Base-by-base conservation (phyloP, 2,797 vertebrate species). In the Dryobates pubescens region DNA sequence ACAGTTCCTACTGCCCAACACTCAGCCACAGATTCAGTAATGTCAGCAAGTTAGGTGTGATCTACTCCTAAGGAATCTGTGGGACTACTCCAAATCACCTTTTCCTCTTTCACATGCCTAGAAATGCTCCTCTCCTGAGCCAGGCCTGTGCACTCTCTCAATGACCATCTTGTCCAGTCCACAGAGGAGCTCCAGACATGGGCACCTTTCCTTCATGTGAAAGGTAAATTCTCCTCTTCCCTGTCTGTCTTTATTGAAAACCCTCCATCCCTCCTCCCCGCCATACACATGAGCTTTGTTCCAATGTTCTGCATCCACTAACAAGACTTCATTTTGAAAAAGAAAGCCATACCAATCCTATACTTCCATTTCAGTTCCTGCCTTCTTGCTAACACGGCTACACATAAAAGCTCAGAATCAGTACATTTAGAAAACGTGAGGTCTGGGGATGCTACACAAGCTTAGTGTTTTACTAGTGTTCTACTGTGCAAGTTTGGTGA, bases 141-240 rank as follows among this genome's bases (percentile, higher is more conserved):
- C 69, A 80, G 38, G 16, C 2, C 51, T 32, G 10, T 2, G 32
- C 38, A 9, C 1, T 0, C 10, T 32, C 13, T 32, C 29, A 43
- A 0, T 2, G 14, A 63, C 47, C 30, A 13, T 38, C 59, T 53
- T 14, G 1, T 5, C 18, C 18, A 26, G 41, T 16, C 34, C 29
- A 23, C 0, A n/a, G 24, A 41, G 51, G 15, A 75, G 17, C 24
- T 83, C 29, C 69, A 64, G 38, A 13, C 16, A 15, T 0, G 13
- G 7, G 6, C 73, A 32, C 30, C 9, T 54, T 23, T 47, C n/a
- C 19, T 30, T 49, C 70, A 56, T 70, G 8, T 0, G 1, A 36
- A 62, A 36, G 32, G 7, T 63, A 78, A 57, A 54, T 17, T 18
- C 59, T 58, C 24, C 41, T 64, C 36, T 36, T 30, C 23, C 53